Conservation (phyloP, 1,140 invertebrate species). For the Parapsyche elsis region DNA sequence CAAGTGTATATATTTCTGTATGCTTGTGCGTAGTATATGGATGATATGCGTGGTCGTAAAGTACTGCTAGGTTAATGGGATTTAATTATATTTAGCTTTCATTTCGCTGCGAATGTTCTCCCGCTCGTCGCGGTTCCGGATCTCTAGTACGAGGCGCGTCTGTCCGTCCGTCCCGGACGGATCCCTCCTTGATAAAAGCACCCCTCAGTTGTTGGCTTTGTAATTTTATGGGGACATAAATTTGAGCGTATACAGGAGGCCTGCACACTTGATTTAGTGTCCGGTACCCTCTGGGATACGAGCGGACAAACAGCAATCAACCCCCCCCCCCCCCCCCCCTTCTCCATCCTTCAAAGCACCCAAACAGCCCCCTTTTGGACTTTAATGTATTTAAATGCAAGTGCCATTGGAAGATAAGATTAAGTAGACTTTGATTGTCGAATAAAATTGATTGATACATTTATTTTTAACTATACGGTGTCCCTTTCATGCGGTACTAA, state of each 20-base stretch:
- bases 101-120: conserved; percentile 16
- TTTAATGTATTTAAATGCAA: background rate
- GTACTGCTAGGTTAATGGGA: conserved; percentile 40
- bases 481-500: too few species aligned
- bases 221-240: conserved; percentile 70
- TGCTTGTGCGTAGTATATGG: background rate
- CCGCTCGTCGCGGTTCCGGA: conserved; percentile 7
- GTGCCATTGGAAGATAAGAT: background rate
- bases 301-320: conserved; percentile 31
- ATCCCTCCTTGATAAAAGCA: conserved; percentile 55
- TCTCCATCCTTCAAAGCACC: background rate
- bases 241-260: conserved; percentile 64
- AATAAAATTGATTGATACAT: background rate
- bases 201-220: conserved; percentile 63
- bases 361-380: too few species aligned
- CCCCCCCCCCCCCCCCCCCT: background rate
- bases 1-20: background rate
- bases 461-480: too few species aligned
- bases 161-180: conserved; percentile 52
- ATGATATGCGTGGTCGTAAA: conserved; percentile 9
- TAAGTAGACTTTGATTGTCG: background rate
- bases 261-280: conserved; percentile 45
- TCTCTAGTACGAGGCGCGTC: conserved; percentile 30
- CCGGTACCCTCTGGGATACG: conserved; percentile 38
- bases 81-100: conserved; percentile 47